These are phyloP conservation scores for Tenebrosternarchus preto DNA, from an alignment of 2,113 vertebrate species.

Conservation along the genomic window DNA sequence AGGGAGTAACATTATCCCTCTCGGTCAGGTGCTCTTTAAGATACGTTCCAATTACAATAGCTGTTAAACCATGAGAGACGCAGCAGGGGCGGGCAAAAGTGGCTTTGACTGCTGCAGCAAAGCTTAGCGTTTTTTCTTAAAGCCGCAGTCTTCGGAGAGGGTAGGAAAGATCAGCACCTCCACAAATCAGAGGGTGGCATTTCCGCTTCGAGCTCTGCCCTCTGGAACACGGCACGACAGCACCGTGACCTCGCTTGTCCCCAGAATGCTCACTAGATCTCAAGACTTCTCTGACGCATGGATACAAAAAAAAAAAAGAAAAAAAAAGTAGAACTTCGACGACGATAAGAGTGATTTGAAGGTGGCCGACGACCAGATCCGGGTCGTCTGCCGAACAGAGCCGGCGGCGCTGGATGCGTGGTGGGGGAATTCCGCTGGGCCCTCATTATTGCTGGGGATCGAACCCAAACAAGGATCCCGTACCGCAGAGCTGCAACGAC, in stretches of 20 bases:
- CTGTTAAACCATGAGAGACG: conserved; percentile 1
- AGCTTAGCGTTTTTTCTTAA: not conserved
- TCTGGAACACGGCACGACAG: no score
- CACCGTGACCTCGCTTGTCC: not conserved
- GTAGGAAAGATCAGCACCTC: not conserved
- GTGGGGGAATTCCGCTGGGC: conserved; percentile 37
- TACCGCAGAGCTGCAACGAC: conserved; percentile 23
- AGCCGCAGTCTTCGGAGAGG: not conserved
- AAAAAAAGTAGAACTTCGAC: not conserved
- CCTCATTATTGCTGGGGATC: conserved; percentile 39
- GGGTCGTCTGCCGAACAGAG: conserved; percentile 36
- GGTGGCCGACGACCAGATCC: not conserved
- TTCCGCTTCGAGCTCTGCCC: no score
- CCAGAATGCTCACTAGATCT: not conserved
- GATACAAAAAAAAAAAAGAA: no score
- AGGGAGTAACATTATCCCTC: conserved; percentile 22
- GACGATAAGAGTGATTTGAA: conserved; percentile 1
- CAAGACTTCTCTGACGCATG: no score
- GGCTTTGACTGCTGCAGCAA: conserved; percentile 1
- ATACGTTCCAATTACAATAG: conserved; percentile 18
- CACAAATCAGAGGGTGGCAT: no score
- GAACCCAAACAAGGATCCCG: conserved; percentile 35
- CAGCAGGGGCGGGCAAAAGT: not conserved
- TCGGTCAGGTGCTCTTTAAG: not conserved
- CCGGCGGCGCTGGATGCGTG: not conserved